Conservation (phyloP, 1,140 invertebrate species). For the Halictus rubicundus region DNA sequence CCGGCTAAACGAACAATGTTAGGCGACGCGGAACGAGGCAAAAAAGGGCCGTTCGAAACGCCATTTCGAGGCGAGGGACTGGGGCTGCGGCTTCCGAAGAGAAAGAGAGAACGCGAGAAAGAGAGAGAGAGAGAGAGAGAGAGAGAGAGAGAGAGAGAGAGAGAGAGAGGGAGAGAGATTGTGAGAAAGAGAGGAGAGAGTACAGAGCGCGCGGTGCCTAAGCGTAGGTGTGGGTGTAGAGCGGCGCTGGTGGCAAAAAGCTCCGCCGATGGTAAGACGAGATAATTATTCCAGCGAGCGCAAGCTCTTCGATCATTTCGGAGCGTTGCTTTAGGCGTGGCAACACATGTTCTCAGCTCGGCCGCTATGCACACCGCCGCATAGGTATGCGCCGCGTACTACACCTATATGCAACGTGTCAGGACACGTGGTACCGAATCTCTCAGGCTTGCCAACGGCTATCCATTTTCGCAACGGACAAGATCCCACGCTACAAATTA, state of each 20-base stretch:
- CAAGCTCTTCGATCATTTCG: conserved; percentile 69
- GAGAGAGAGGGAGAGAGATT: not conserved
- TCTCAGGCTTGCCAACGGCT: conserved; percentile 69
- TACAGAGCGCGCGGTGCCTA: not conserved
- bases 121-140: not conserved
- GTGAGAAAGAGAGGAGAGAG: too few relatives aligned
- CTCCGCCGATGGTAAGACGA: conserved; percentile 59
- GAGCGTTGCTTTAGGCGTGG: conserved; percentile 69
- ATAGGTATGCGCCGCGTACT: conserved; percentile 69
- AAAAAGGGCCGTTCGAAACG: not conserved
- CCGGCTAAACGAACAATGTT: not conserved
- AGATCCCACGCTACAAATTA: conserved; percentile 62
- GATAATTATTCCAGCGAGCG: conserved; percentile 64
- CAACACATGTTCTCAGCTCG: conserved; percentile 73
- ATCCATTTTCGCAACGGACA: conserved; percentile 69
- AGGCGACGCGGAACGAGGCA: not conserved
- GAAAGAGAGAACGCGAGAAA: too few relatives aligned
- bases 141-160: not conserved
- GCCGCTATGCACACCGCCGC: conserved; percentile 62
- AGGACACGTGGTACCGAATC: conserved; percentile 75
- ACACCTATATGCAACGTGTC: conserved; percentile 77
- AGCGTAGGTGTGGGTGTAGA: conserved; percentile 13
- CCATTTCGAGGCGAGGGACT: not conserved
- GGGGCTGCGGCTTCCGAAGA: too few relatives aligned
- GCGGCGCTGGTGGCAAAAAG: conserved; percentile 48